These are phyloP conservation scores for Limonius californicus DNA, from an alignment of 1,140 invertebrate genomes.

Conservation along the genomic window DNA sequence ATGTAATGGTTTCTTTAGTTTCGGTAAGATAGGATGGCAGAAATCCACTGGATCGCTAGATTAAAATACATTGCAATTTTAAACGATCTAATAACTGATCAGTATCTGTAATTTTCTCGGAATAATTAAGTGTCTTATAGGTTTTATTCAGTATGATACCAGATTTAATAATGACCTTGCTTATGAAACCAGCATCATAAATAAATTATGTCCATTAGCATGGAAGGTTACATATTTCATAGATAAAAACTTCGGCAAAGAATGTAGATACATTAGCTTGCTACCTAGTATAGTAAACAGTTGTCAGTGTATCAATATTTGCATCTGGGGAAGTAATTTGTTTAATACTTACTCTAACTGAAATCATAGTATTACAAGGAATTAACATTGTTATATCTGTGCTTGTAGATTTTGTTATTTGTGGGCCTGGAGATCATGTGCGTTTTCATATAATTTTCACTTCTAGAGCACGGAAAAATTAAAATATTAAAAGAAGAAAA, in stretches of 20 bases:
- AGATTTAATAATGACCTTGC: constrained; percentile 5
- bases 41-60: background rate
- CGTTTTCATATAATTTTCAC: too few relatives aligned
- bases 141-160: background rate
- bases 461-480: too few relatives aligned
- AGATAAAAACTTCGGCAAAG: background rate
- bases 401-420: too few relatives aligned
- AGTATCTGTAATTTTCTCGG: constrained; percentile 5
- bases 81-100: constrained; percentile 2
- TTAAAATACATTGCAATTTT: too few relatives aligned
- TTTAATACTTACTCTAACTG: too few relatives aligned
- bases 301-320: too few relatives aligned
- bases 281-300: too few relatives aligned
- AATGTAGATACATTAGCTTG: constrained; percentile 3
- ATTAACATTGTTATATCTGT: too few relatives aligned
- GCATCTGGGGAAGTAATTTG: too few relatives aligned
- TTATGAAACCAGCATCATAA: background rate
- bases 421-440: too few relatives aligned
- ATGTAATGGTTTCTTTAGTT: background rate
- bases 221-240: background rate
- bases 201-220: constrained; percentile 6
- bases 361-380: too few relatives aligned
- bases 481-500: too few relatives aligned
- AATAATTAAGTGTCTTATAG: background rate
- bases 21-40: background rate